phyloP scores from a whole-genome alignment of 2,797 vertebrate species.

The Epinephelus awoara region DNA sequence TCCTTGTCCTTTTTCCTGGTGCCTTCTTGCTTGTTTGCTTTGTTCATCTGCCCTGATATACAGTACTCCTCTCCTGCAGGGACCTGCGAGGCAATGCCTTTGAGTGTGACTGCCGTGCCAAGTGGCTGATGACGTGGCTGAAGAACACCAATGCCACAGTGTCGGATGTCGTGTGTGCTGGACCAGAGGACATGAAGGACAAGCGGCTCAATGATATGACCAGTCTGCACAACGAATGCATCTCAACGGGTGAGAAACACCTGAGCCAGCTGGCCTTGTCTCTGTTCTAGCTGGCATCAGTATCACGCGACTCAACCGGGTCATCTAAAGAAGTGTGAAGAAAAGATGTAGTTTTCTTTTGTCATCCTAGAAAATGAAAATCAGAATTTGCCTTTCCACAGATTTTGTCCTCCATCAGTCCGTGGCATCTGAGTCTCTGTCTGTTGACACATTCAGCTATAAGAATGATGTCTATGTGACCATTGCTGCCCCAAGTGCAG shows the following conservation, averaged over 20 bases:
- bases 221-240: conserved; percentile 95
- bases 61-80: conserved; percentile 77
- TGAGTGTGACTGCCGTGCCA: conserved; percentile 97
- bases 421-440: conserved; percentile 93
- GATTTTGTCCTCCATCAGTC: conserved; percentile 97
- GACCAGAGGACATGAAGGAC: conserved; percentile 95
- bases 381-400: conserved; percentile 66
- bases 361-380: neutral
- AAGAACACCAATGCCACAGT: conserved; percentile 98
- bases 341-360: neutral
- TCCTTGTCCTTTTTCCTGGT: neutral
- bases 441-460: conserved; percentile 95
- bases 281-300: conserved; percentile 17
- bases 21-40: neutral
- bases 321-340: neutral
- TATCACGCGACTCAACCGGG: neutral
- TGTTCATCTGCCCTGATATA: conserved; percentile 27
- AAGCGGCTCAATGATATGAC: conserved; percentile 95
- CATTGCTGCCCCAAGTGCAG: conserved; percentile 94
- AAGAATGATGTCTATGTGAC: conserved; percentile 98
- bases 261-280: conserved; percentile 33
- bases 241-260: conserved; percentile 90
- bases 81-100: conserved; percentile 97
- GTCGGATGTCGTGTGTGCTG: conserved; percentile 93
- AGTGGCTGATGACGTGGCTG: conserved; percentile 98